A percentile compares a stretch with the other conserved stretches of the same genome.
Conservation (phyloP, 2,797 vertebrate genomes). For the Tragopan temminckii region DNA sequence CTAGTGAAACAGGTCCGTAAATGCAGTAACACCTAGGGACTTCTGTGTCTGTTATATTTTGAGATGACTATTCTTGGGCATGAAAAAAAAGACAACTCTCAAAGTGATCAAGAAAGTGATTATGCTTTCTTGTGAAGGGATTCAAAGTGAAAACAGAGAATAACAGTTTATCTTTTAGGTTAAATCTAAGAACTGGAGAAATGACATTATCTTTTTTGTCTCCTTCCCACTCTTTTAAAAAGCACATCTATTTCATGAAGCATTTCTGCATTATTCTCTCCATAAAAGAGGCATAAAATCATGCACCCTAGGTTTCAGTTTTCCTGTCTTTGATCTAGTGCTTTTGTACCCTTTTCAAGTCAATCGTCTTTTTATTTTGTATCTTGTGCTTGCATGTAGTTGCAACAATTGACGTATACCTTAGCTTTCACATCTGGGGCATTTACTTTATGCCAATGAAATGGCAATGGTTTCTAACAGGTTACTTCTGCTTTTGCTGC, state of each 20-base stretch:
- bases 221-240: background rate
- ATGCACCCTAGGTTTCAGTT: background rate
- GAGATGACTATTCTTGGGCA: background rate
- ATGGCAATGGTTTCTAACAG: constrained; percentile 18
- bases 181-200: background rate
- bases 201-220: background rate
- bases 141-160: background rate
- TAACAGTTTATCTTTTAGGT: background rate
- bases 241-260: background rate
- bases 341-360: constrained; percentile 49
- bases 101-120: background rate
- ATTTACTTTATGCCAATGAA: constrained; percentile 2
- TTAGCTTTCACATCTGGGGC: constrained; percentile 21
- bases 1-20: background rate
- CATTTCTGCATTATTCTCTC: background rate
- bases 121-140: background rate
- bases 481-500: constrained; percentile 15
- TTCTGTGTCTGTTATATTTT: background rate
- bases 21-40: background rate
- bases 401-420: constrained; percentile 31
- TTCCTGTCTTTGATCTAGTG: background rate
- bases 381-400: constrained; percentile 4
- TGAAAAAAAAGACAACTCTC: background rate
- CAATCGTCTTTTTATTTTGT: constrained; percentile 38
- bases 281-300: background rate